Evolutionary conservation across 2,113 vertebrate species (phyloP).

Genomic region (Rhombomys opimus): DNA sequence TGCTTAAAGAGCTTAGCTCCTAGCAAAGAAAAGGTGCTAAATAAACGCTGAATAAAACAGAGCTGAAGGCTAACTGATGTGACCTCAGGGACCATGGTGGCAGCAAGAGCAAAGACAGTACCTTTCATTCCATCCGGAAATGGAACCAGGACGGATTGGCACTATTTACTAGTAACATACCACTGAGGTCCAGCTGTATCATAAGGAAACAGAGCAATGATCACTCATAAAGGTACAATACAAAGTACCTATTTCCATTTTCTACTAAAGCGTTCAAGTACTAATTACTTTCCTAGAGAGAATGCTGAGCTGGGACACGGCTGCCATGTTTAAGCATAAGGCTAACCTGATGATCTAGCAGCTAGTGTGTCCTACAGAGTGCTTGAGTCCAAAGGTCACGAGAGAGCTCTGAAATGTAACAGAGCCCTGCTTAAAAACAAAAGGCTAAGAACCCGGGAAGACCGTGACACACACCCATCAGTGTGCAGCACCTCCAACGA

Average conservation of each 20-base stretch:
- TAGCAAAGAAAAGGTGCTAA: slow-evolving; percentile 44
- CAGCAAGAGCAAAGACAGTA: neutral
- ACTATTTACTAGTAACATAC: neutral
- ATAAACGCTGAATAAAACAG: slow-evolving; percentile 26
- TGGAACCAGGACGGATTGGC: neutral
- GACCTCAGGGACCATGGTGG: neutral
- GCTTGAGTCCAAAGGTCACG: neutral
- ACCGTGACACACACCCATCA: neutral
- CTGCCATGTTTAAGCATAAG: neutral
- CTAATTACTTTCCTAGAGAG: neutral
- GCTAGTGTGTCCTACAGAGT: neutral
- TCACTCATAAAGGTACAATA: neutral
- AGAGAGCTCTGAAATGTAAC: slow-evolving; percentile 32
- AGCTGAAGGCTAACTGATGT: neutral
- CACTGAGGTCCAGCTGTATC: neutral
- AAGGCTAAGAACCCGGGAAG: neutral
- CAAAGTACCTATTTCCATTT: neutral
- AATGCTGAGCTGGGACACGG: neutral
- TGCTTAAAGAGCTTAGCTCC: neutral
- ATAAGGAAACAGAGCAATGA: neutral
- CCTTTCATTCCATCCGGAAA: neutral
- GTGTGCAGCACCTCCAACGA: neutral
- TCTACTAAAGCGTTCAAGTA: neutral
- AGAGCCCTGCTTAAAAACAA: neutral
- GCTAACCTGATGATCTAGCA: neutral